Base-by-base conservation (phyloP, 2,797 vertebrate species). In the Gephyroberyx darwinii region DNA sequence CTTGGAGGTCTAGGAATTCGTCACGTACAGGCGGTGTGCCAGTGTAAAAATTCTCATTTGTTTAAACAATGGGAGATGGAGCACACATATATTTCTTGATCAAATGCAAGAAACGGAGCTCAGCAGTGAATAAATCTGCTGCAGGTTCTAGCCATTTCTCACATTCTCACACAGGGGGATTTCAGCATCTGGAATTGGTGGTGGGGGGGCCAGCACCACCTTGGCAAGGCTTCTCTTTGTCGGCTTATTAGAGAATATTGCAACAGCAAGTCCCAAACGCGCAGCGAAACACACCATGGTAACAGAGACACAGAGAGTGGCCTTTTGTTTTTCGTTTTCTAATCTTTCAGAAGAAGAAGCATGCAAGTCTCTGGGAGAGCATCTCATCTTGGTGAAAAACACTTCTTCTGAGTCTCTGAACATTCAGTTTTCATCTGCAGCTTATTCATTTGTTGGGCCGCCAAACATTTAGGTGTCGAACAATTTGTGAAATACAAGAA, bases 171-270 rank as follows among this genome's bases (percentile, higher is more conserved):
- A 68, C 80, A 80, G 75, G 85, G 87, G 85, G 87, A 88, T 74
- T 89, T 84, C 78, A 77, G 83, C 79, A 82, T 89, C 88, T 89
- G 82, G 83, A 85, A 71, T 57, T 68, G 79, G 71, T 54, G 65
- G 66, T 2, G 50, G 64, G 59, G 13, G 53, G 67, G 68, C 54
- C 64, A 74, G 82, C 78, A 69, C 68, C 65, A 77, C 69, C 72
- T 78, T 69, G 69, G 80, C 17, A 20, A 72, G 65, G 76, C 54
- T 65, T 82, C 60, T 83, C 71, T 79, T 74, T 78, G 74, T 86
- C 78, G 65, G 77, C 76, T 88, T 86, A 88, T 88, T 91, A 89
- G 75, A 78, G 81, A 64, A 76, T 75, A 81, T 83, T 86, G 75
- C 78, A 74, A 74, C 78, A 78, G 81, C 73, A 65, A 85, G 75